Evolutionary conservation across 2,888 invertebrate genomes (phyloP), one percentile per base, ranked within the genome.

Genomic region (Oscheius sp.): DNA sequence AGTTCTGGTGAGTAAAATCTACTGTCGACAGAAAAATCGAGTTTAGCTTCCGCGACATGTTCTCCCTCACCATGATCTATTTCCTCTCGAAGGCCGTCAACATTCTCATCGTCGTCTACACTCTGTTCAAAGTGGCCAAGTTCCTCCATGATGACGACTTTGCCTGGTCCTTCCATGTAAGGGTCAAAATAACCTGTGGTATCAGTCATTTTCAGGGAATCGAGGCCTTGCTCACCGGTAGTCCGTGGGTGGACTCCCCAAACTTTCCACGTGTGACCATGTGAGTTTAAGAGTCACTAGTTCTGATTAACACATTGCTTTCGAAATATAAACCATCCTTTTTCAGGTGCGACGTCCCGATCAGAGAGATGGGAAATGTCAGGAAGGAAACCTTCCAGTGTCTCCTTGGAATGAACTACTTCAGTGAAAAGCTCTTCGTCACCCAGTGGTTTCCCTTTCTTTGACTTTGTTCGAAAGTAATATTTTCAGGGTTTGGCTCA

Each of bases 381-480:
- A 13, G 57, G 7, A 42, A 37, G 7, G 50, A n/a, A 1, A 63
- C 73, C n/a, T 32, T 65, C 32, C 73, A 73, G 29, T 73, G 73
- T 29, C 55, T 65, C 9, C 65, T 73, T 7, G 62, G 48, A 35
- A 62, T 73, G 48, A 73, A 73, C 29, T 50, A 35, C 55, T 33
- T 73, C 55, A 63, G 50, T 11, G 73, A 73, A 47, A 73, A 73
- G 57, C 33, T 73, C 35, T 73, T 73, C 55, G 35, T 73, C 47
- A n/a, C 63, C 13, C 63, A 73, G 53, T 73, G 73, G 73, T 73
- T 10, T 53, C 21, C 21, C 21, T 21, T 21, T 21, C 21, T 21
- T 21, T 21, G 21, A 21, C 21, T 21, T 21, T 68, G 47, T n/a
- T 42, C 42, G 7, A 42, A 7, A n/a, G 1, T 13, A 9, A n/a